Conservation (phyloP, 1,140 invertebrate species). For the Schlechtendalia chinensis region DNA sequence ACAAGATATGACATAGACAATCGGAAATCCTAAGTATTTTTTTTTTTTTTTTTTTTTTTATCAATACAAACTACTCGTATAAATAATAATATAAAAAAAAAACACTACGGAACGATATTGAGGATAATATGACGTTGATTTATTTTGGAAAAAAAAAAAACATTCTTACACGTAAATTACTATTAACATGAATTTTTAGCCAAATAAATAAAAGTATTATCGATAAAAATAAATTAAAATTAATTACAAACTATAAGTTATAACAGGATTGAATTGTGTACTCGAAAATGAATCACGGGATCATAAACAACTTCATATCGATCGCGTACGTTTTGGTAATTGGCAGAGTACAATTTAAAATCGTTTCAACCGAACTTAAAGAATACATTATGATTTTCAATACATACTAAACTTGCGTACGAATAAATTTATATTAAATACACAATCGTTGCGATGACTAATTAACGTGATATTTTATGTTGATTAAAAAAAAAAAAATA, state of each 20-base stretch:
- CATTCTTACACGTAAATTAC: slow-evolving; percentile 28
- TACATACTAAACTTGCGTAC: slow-evolving; percentile 9
- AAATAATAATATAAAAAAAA: slow-evolving; percentile 1
- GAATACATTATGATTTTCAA: slow-evolving; percentile 30
- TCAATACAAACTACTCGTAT: not conserved
- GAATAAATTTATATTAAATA: slow-evolving; percentile 4
- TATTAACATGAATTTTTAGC: slow-evolving; percentile 30
- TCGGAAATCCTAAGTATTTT: slow-evolving; percentile 30
- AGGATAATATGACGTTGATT: slow-evolving; percentile 28
- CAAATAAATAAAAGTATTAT: slow-evolving; percentile 36
- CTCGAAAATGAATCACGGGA: slow-evolving; percentile 5
- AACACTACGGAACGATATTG: not conserved
- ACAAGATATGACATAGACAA: slow-evolving; percentile 5
- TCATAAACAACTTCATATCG: slow-evolving; percentile 7
- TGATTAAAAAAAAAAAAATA: slow-evolving; percentile 18
- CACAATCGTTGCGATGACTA: slow-evolving; percentile 42
- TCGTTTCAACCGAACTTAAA: not conserved
- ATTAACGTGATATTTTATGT: slow-evolving; percentile 19
- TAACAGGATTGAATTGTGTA: not conserved
- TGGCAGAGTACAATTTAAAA: slow-evolving; percentile 36
- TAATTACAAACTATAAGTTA: slow-evolving; percentile 22
- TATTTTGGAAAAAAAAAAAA: slow-evolving; percentile 35
- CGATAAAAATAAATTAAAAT: slow-evolving; percentile 18
- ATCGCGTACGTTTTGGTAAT: slow-evolving; percentile 39
- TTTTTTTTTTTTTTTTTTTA: too few species aligned